These are phyloP conservation scores for Hucho hucho DNA, from an alignment of 2,113 vertebrate genomes.

Conservation along the genomic window DNA sequence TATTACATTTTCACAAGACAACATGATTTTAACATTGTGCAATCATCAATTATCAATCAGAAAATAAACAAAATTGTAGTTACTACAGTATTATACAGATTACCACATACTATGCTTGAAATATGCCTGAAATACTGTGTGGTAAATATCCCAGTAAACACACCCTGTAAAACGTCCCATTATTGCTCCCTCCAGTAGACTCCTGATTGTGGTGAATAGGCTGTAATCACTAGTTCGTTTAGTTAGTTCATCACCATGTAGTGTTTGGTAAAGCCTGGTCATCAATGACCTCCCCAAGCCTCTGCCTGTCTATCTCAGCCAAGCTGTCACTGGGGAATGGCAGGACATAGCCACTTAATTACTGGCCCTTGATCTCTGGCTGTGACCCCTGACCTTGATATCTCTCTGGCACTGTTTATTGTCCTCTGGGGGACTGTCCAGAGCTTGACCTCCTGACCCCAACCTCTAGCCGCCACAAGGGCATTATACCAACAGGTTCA, in stretches of 20 bases:
- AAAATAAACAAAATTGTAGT: background rate
- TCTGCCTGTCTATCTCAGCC: conserved; percentile 33
- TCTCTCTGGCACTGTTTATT: conserved; percentile 58
- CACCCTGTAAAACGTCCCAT: background rate
- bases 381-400: conserved; percentile 50
- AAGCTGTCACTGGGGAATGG: conserved; percentile 60
- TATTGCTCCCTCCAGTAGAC: background rate
- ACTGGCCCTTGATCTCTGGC: conserved; percentile 66
- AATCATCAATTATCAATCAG: background rate
- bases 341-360: conserved; percentile 70
- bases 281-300: conserved; percentile 21
- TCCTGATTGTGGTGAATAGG: background rate
- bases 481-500: conserved; percentile 57
- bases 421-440: conserved; percentile 67
- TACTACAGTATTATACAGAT: background rate
- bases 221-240: background rate
- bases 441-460: conserved; percentile 53
- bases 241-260: background rate
- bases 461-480: conserved; percentile 27
- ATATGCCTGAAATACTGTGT: too few species aligned
- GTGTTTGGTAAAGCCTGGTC: conserved; percentile 37
- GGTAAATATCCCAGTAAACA: background rate
- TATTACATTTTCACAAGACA: too few species aligned
- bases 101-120: too few species aligned
- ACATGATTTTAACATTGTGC: background rate